Base-by-base conservation (phyloP, 2,888 invertebrate species). In the Harpalus rubripes region DNA sequence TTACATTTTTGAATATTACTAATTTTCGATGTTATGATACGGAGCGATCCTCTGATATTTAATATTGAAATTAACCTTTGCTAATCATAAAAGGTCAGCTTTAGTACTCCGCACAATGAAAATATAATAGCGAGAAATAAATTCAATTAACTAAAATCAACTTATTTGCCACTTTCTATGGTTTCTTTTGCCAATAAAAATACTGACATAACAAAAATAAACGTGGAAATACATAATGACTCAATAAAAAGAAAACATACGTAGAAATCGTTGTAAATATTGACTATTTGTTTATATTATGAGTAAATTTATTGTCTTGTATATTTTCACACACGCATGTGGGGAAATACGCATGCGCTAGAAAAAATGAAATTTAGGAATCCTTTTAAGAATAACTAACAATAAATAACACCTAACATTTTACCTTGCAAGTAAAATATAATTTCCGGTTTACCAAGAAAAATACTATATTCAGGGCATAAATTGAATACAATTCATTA, bases 61-160 rank as follows among this genome's bases (percentile, higher is more conserved):
- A 26, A 63, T 22, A 22, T 2, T 12, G 22, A 26, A 22, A 26
- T 63, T 63, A 63, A 63, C 63, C 63, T 63, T 63, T 63, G 12
- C 12, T 61, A 61, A 61, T 32, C 32, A 61, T 12, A 7, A 68
- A 68, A 68, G 68, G 68, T 68, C 68, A 68, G 22, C 32, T 41
- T 10, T 7, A 8, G 44, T 12, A 52, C 10, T 10, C 1, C 1
- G 44, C 2, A 52, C 10, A 4, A 63, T 12, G 56, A 15, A 56
- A 59, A 59, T 4, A 16, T 59, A 18, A 59, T 59, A 59, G 56
- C 56, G 22, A 63, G 63, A 26, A 26, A 0, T n/a, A 68, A 68
- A 68, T 68, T 68, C 1, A 68, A 68, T 68, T 68, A 68, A 39
- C 22, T 39, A 32, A 68, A 68, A 68, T 68, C 39, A n/a, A 68